Evolutionary conservation across 2,888 invertebrate genomes (phyloP), one percentile per base, ranked within the genome.

Genomic region (Tolmerus cingulatus): DNA sequence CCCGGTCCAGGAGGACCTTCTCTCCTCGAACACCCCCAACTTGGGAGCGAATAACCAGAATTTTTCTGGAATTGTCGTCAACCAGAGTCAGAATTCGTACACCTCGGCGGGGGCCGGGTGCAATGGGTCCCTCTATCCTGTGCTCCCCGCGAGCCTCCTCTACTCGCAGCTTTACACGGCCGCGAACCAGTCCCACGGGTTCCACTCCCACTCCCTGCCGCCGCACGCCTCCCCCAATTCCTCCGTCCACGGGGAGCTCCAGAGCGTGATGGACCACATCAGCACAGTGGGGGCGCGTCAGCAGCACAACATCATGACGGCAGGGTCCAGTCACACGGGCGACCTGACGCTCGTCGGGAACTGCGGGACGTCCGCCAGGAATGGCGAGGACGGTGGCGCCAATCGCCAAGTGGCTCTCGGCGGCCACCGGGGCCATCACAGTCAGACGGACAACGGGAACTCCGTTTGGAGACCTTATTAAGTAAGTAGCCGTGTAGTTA

Each of bases 101-200:
- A 95, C 95, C 90, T 93, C 94, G 0, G 88, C 90, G 1, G 91
- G 91, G 0, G 89, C 90, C 88, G 95, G 95, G 90, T 96, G 95
- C 90, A 96, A 96, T 91, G 95, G 96, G 89, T 96, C 96, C 0
- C 91, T 96, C 0, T 96, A 96, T 90, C 96, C 96, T 0, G 97
- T 97, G 5, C 93, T 97, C 51, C 97, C 97, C 1, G 96, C 96
- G 1, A 97, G 97, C 90, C 93, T 97, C 89, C 93, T 97, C 3
- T 97, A 97, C 92, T 97, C 97, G 8, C 97, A 97, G 91, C 92
- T 97, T 27, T 97, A 97, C 90, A 96, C 96, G 4, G 96, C 96
- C 0, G 96, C 96, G 74, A 96, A 96, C 90, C 96, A 96, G 91
- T 94, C 94, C 27, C 96, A 96, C 90, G 95, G 95, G 90, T 96